Conservation (phyloP, 2,888 invertebrate genomes). For the Diaprepes abbreviatus region DNA sequence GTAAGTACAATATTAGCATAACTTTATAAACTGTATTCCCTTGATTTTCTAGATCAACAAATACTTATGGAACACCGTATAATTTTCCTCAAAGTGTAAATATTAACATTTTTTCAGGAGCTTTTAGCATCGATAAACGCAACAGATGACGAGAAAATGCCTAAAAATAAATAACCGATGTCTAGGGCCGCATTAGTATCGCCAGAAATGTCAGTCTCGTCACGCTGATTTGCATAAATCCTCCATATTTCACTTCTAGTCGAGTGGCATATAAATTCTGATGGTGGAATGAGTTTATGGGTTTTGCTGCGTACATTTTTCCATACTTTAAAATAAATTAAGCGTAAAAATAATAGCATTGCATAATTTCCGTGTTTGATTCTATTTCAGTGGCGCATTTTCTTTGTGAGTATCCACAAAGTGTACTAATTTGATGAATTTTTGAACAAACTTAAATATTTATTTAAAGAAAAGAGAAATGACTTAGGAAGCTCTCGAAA, state of each 20-base stretch:
- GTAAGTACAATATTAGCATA: no score
- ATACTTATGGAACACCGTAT: neutral
- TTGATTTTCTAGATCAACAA: no score
- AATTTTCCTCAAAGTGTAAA: neutral
- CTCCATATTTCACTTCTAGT: constrained; percentile 37
- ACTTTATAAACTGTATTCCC: no score
- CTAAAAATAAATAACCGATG: constrained; percentile 41
- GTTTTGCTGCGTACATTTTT: neutral
- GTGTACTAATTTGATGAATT: no score
- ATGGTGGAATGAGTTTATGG: constrained; percentile 3
- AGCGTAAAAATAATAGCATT: neutral
- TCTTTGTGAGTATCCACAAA: no score
- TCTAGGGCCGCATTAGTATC: constrained; percentile 44
- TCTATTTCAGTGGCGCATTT: no score
- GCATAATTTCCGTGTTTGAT: no score
- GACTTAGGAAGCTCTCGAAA: no score
- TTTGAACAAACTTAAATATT: no score
- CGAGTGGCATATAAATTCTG: constrained; percentile 20
- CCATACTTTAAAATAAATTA: neutral
- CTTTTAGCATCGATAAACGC: constrained; percentile 10
- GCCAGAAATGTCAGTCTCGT: constrained; percentile 45
- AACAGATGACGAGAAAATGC: constrained; percentile 36
- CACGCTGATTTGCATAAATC: constrained; percentile 46
- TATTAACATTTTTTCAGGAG: constrained; percentile 10
- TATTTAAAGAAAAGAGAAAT: no score